Evolutionary conservation across 2,888 invertebrate species (phyloP), one percentile per base, ranked within the genome.

Genomic region (Trileptium ribeirensis): DNA sequence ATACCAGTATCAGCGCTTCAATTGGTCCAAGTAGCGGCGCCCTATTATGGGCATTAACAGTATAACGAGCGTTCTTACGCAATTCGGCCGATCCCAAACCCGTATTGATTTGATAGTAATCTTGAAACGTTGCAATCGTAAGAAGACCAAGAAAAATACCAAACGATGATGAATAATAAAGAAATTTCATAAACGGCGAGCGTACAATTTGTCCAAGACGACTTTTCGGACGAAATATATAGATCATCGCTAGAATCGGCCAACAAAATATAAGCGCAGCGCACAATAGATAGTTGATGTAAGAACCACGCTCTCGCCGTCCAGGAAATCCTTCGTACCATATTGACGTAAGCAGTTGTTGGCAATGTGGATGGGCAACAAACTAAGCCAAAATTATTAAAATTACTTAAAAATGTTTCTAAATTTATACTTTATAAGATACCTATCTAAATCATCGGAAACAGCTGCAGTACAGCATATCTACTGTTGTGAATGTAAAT

Each of bases 181-280:
- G 89, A 85, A 91, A 91, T 87, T 91, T 91, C 91, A 91, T 91
- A 87, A 91, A 91, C 0, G 91, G 91, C 67, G 90, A 90, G 8
- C 91, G 88, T 1, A 91, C 88, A 64, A 91, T 87, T 83, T 90
- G 88, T 1, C 91, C 91, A 36, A 91, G 87, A 80, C 89, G 87
- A 78, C 90, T 90, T 74, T 89, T 88, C 1, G 91, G 91, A 36
- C 85, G 84, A 67, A 87, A n/a, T 67, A 87, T 86, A 82, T 87
- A 87, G 74, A 83, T 83, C n/a, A 85, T 19, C 40, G 87, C 84
- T 77, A 91, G 87, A 79, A 91, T 86, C 83, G 91, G 91, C 86
- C 90, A 90, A 8, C 89, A 84, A 0, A 90, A 87, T 85, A 91
- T 90, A 79, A 91, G 86, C 0, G 91, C 89, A 83, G 90, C 87